Conservation (phyloP, 2,113 vertebrate genomes). For the Coreoperca whiteheadi region DNA sequence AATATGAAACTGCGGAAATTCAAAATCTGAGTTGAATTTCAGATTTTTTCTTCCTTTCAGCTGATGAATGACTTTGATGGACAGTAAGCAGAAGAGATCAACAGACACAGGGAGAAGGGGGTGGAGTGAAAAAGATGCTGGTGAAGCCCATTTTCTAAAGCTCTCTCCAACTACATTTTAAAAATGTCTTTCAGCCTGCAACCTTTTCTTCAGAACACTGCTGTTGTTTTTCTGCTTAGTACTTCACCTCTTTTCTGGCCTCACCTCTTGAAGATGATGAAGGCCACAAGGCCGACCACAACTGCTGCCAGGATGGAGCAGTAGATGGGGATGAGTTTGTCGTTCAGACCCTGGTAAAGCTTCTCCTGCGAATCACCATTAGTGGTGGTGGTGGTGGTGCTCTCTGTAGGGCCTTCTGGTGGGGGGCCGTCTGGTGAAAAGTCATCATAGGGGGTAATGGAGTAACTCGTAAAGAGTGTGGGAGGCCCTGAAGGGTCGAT, state of each 20-base stretch:
- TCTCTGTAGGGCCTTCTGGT: slow-evolving; percentile 56
- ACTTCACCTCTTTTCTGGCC: too few species aligned
- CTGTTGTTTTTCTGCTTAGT: neutral
- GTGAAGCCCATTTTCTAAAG: neutral
- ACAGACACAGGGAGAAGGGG: neutral
- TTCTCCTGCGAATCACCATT: slow-evolving; percentile 84
- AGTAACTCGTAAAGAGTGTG: neutral
- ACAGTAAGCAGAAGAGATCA: neutral
- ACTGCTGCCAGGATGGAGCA: slow-evolving; percentile 96
- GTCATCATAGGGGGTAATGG: neutral
- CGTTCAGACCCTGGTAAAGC: slow-evolving; percentile 81
- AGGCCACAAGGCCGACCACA: slow-evolving; percentile 93
- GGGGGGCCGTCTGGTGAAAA: neutral
- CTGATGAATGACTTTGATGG: neutral
- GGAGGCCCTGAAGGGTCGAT: neutral
- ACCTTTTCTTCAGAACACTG: neutral
- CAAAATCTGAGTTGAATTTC: neutral
- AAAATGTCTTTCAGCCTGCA: neutral
- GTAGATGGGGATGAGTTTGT: slow-evolving; percentile 96
- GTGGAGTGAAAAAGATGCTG: neutral
- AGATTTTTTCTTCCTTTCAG: neutral
- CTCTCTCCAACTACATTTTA: neutral
- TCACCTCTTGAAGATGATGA: slow-evolving; percentile 95
- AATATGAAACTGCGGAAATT: slow-evolving; percentile 52
- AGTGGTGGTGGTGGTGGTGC: slow-evolving; percentile 71